Evolutionary conservation across 2,113 vertebrate species (phyloP).

Genomic region (Dissostichus mawsoni): DNA sequence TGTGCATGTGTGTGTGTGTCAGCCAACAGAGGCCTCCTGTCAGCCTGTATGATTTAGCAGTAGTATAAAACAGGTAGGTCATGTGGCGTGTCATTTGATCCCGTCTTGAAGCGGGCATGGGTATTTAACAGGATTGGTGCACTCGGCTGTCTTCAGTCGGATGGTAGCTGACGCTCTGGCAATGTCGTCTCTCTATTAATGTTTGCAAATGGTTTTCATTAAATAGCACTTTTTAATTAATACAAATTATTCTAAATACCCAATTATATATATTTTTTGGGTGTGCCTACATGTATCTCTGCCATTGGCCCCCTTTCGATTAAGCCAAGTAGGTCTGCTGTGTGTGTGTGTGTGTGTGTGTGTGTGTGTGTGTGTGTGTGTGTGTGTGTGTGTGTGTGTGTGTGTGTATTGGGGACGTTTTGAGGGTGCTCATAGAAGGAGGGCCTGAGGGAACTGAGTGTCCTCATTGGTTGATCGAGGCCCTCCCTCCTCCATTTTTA

Average conservation of each 20-base stretch:
- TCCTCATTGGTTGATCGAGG: constrained; percentile 74
- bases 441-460: background rate
- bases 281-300: too few species aligned
- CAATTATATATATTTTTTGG: too few species aligned
- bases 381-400: background rate
- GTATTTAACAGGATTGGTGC: constrained; percentile 48
- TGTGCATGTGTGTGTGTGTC: background rate
- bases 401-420: constrained; percentile 32
- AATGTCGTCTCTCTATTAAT: background rate
- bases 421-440: constrained; percentile 7
- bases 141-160: background rate
- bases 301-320: too few species aligned
- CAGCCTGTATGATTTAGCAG: background rate
- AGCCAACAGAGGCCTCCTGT: background rate
- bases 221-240: too few species aligned
- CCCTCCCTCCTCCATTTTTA: constrained; percentile 79
- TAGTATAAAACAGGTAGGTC: background rate
- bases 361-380: background rate
- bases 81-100: constrained; percentile 51
- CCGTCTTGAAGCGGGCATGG: background rate
- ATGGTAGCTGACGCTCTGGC: background rate
- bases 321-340: too few species aligned
- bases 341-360: constrained; percentile 1
- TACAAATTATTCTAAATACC: too few species aligned
- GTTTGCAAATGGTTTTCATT: too few species aligned